phyloP scores from a whole-genome alignment of 1,140 invertebrate species.

The Drosophila insularis region DNA sequence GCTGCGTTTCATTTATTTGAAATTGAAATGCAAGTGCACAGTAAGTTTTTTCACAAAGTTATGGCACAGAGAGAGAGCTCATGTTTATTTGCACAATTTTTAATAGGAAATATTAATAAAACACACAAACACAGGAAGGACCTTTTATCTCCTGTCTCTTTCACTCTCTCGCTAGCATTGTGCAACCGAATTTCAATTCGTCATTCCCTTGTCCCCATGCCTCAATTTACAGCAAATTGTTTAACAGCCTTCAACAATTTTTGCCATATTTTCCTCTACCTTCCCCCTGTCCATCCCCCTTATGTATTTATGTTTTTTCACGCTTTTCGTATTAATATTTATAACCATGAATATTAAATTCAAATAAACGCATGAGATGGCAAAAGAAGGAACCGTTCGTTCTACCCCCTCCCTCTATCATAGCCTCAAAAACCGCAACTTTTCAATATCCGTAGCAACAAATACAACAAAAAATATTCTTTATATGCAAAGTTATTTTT shows the following conservation, averaged over 20 bases:
- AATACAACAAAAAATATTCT: slow-evolving; percentile 42
- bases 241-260: slow-evolving; percentile 69
- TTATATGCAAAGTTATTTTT: slow-evolving; percentile 25
- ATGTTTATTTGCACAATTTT: slow-evolving; percentile 41
- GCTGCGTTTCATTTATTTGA: slow-evolving; percentile 5
- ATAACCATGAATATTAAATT: slow-evolving; percentile 73
- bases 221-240: slow-evolving; percentile 51
- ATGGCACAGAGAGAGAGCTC: slow-evolving; percentile 17
- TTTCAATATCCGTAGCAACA: slow-evolving; percentile 65
- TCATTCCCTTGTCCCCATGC: background rate
- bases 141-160: no score
- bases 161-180: background rate
- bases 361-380: slow-evolving; percentile 66
- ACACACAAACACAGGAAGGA: slow-evolving; percentile 12
- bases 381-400: slow-evolving; percentile 9
- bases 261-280: slow-evolving; percentile 50
- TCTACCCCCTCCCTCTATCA: background rate
- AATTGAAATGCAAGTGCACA: slow-evolving; percentile 67
- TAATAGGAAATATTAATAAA: slow-evolving; percentile 72
- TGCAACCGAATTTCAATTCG: slow-evolving; percentile 32
- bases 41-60: slow-evolving; percentile 59
- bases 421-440: slow-evolving; percentile 63
- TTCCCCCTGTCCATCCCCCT: background rate
- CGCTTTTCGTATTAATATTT: slow-evolving; percentile 67
- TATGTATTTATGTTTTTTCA: slow-evolving; percentile 19